These are phyloP conservation scores for Chelmon rostratus DNA, from an alignment of 2,797 vertebrate species.

Conservation along the genomic window DNA sequence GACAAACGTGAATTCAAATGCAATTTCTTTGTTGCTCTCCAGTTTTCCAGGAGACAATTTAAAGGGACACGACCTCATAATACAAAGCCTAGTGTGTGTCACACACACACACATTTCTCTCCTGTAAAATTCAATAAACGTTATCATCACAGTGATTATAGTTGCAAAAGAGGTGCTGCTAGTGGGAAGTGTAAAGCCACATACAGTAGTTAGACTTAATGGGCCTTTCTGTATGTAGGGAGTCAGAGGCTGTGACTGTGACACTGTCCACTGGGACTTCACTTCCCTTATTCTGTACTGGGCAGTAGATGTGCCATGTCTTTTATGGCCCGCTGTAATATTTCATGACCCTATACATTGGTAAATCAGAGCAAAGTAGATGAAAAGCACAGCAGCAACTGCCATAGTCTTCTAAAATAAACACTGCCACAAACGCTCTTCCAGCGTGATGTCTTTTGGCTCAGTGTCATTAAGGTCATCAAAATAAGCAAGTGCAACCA, in stretches of 20 bases:
- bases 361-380: constrained; percentile 66
- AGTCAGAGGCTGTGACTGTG: constrained; percentile 71
- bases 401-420: constrained; percentile 36
- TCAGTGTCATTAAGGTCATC: constrained; percentile 69
- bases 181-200: constrained; percentile 53
- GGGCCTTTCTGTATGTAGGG: constrained; percentile 73
- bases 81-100: constrained; percentile 18
- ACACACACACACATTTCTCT: constrained; percentile 56
- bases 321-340: constrained; percentile 81
- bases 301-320: constrained; percentile 52
- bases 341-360: constrained; percentile 79
- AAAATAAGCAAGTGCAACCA: constrained; percentile 64
- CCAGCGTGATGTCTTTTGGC: constrained; percentile 51
- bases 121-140: constrained; percentile 73
- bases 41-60: constrained; percentile 25
- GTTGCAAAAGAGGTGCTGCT: constrained; percentile 54
- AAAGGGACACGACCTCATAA: constrained; percentile 47
- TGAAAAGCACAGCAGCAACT: constrained; percentile 37
- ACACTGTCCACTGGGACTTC: constrained; percentile 69
- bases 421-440: constrained; percentile 40
- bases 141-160: constrained; percentile 64
- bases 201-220: constrained; percentile 77
- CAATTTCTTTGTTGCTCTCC: constrained; percentile 22
- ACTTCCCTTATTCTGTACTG: constrained; percentile 49
- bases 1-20: constrained; percentile 33